Base-by-base conservation (phyloP, 2,888 invertebrate genomes). In the Dolichomitus sp. region DNA sequence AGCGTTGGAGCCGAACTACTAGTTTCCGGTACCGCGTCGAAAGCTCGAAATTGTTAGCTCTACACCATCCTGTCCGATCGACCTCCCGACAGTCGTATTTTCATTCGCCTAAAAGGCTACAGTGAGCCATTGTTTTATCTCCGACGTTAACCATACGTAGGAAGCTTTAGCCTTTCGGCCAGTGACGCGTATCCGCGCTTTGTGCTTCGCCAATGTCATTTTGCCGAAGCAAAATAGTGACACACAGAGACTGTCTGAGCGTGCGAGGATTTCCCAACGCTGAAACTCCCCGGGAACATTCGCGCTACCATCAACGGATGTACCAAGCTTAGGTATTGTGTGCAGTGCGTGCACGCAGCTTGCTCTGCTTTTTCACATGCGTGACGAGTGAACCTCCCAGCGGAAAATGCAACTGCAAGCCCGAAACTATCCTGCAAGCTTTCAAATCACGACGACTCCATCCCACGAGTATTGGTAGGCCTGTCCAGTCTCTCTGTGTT, bases 91-190 rank as follows among this genome's bases (percentile, higher is more conserved):
- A 33, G 59, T 33, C 42, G 68, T 69, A 57, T 80, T 80, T 82
- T 81, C 85, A 83, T 85, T 72, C 59, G 83, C 76, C n/a, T 78
- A 83, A 88, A 87, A 83, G 80, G 84, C 83, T 81, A 85, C 82
- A 72, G 77, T 83, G 79, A 80, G 68, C 83, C 70, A 69, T 85
- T 89, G 80, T 77, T 30, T 82, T 82, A 72, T 84, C 78, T 72
- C 75, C 61, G 48, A 74, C 65, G 42, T 42, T 57, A 54, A 57
- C 70, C 54, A 54, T 33, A 17, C n/a, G 27, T 30, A 40, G 40
- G 69, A 12, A 40, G 54, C 54, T 69, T 54, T n/a, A 54, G 27
- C 69, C 40, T 40, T 54, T 54, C 27, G 19, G 23, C n/a, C 54
- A 37, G 42, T 30, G 54, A 54, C 37, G 40, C 54, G 69, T 27